Conservation (phyloP, 2,113 vertebrate genomes). For the Phalacrocorax aristotelis region DNA sequence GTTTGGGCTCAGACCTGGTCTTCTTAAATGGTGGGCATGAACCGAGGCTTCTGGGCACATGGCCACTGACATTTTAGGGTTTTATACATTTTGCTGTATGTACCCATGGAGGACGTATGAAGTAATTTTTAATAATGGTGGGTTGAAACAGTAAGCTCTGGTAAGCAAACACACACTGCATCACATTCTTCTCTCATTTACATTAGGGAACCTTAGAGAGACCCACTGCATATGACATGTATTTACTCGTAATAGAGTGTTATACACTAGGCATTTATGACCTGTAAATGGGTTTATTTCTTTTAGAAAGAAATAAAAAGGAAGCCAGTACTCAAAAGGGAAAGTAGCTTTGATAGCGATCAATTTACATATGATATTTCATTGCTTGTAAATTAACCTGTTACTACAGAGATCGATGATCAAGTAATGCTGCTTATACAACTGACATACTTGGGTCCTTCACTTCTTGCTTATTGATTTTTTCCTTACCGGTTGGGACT, state of each 20-base stretch:
- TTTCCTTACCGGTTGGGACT: neutral
- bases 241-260: neutral
- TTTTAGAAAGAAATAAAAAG: neutral
- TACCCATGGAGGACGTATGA: neutral
- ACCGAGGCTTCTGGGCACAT: neutral
- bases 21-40: neutral
- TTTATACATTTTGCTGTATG: neutral
- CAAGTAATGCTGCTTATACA: neutral
- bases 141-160: neutral
- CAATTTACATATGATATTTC: neutral
- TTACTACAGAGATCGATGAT: neutral
- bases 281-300: neutral
- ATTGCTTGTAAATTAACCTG: neutral
- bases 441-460: neutral
- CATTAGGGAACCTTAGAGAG: neutral
- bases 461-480: neutral
- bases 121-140: neutral
- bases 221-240: fast-evolving
- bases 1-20: neutral
- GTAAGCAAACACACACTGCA: neutral
- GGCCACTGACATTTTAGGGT: neutral
- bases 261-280: neutral
- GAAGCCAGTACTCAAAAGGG: neutral
- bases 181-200: neutral
- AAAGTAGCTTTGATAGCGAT: neutral